A percentile compares a stretch with the other conserved stretches of the same genome.
These are phyloP conservation scores for Periophthalmus modestus DNA, from an alignment of 2,113 vertebrate species.

Conservation along the genomic window DNA sequence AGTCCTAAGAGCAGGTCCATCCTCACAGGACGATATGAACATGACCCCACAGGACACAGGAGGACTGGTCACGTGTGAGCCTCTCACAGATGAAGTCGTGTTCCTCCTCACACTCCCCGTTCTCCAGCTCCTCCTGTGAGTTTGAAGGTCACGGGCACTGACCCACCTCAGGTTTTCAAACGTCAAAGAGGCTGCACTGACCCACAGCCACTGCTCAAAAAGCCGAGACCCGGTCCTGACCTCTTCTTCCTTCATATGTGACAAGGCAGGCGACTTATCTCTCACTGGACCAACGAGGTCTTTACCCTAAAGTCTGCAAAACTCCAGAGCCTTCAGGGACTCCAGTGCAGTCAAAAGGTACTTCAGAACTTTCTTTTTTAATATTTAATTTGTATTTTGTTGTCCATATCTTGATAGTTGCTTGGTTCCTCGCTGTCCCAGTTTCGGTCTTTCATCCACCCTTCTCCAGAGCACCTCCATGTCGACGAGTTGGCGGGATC, in stretches of 20 bases:
- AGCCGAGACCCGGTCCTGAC: not conserved
- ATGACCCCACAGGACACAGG: too few species aligned
- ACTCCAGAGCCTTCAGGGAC: slow-evolving; percentile 12
- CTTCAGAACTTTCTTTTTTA: fast-evolving
- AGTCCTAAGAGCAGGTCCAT: too few species aligned
- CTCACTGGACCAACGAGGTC: not conserved
- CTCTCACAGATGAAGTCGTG: slow-evolving; percentile 20
- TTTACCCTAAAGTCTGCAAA: slow-evolving; percentile 17
- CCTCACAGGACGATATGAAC: too few species aligned
- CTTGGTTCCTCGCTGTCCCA: fast-evolving
- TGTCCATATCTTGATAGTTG: fast-evolving
- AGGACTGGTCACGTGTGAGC: not conserved
- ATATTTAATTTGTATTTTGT: fast-evolving
- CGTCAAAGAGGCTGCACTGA: not conserved
- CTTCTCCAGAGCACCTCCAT: slow-evolving; percentile 41
- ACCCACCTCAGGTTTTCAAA: not conserved
- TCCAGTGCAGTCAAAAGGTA: slow-evolving; percentile 34
- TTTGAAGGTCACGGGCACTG: not conserved
- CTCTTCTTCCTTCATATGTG: not conserved
- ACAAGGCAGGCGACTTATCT: not conserved
- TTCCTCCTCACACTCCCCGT: not conserved
- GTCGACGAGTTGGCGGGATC: fast-evolving
- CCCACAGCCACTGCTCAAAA: slow-evolving; percentile 1
- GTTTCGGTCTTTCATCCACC: not conserved
- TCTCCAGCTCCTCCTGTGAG: not conserved